Evolutionary conservation across 2,113 vertebrate genomes (phyloP), one percentile per base, ranked within the genome.

Genomic region (Poecile atricapillus): DNA sequence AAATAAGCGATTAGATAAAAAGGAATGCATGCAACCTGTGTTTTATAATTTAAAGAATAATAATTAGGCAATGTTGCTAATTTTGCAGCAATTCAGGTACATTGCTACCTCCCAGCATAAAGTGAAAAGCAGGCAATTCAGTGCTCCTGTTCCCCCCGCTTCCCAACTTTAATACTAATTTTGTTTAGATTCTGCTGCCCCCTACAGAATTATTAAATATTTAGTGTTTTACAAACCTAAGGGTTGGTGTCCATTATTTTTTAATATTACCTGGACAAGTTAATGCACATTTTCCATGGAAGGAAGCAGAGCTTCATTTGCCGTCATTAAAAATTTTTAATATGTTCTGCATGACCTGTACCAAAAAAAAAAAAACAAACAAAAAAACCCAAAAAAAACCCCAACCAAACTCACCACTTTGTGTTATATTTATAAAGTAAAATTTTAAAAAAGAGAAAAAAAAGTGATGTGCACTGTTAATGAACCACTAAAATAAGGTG

Each of bases 1-100:
- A 98, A 97, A 96, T 94, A 96, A 97, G 91, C 97, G 93, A 98
- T 97, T 97, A 98, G 95, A 97, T 97, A 96, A 97, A 97, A 95
- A 94, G 53, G 80, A 98, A 97, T 96, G 80, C 75, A 96, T 41
- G 11, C 33, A 97, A 95, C 87, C 77, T 89, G 60, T 97, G 87
- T 95, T 83, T 97, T 82, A 83, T 95, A 97, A 97, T 49, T 37
- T 97, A 97, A 96, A 96, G 82, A 97, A 97, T 96, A 97, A 97
- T 95, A 98, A 98, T 98, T 98, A 97, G 76, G 12, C 31, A 76
- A 83, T 43, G 55, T 55, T 95, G 77, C 56, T 97, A 97, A 97
- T 98, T 97, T 95, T 96, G 70, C 50, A 96, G 44, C 60, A 95
- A 87, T 96, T 90, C 87, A 94, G 83, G 67, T 95, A 94, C 56